Percentiles rank a stretch among this genome's conserved stretches.
These are phyloP conservation scores for Pseudocheirus occidentalis DNA, from an alignment of 2,797 vertebrate genomes.

Conservation along the genomic window DNA sequence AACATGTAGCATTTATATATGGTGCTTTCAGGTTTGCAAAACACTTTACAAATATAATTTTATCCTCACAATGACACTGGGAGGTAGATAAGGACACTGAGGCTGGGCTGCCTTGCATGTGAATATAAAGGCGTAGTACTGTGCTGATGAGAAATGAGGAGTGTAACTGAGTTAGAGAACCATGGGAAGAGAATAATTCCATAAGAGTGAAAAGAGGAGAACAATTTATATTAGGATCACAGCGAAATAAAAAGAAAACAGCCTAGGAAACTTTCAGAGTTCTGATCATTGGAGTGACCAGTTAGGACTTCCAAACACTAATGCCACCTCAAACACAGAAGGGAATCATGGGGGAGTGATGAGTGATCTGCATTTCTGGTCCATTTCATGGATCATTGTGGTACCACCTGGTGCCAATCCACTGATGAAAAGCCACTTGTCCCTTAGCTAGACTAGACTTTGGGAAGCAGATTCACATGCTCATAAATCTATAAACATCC, in stretches of 20 bases:
- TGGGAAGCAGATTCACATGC: not conserved
- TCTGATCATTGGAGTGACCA: not conserved
- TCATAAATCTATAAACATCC: not conserved
- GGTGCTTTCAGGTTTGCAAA: not conserved
- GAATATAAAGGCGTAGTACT: not conserved
- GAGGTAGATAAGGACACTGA: not conserved
- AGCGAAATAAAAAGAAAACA: not conserved
- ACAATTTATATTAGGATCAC: not conserved
- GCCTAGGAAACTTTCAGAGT: not conserved
- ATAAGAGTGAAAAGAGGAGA: not conserved
- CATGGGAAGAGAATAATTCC: not conserved
- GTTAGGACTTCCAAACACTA: not conserved
- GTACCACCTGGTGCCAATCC: not conserved
- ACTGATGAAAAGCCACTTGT: not conserved
- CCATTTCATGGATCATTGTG: not conserved
- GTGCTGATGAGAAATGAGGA: not conserved
- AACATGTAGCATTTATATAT: not conserved
- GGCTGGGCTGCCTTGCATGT: not conserved
- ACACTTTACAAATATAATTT: not conserved
- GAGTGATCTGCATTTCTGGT: not conserved
- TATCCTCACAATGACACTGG: not conserved
- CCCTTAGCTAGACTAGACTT: not conserved
- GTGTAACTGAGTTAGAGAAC: not conserved
- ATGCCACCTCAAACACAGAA: not conserved
- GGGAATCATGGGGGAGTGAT: not conserved